Evolutionary conservation across 2,113 vertebrate species (phyloP), one percentile per base, ranked within the genome.

Genomic region (Regulus satrapa): DNA sequence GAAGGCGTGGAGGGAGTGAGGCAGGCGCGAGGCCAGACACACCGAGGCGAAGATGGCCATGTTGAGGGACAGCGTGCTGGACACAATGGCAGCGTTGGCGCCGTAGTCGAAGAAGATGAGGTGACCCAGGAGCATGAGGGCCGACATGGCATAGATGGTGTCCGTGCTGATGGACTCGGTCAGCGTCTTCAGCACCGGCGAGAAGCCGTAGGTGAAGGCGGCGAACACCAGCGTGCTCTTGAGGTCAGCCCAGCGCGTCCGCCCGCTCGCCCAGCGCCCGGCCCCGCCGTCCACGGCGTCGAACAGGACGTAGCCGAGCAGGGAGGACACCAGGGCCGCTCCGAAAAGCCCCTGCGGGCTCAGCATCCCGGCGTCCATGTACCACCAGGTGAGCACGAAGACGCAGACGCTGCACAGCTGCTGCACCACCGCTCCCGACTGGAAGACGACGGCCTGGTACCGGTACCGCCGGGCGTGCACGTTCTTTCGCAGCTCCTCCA

Each of bases 141-240:
- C 98, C 0, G 99, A 98, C 99, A 99, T 99, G 96, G 99, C 99
- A 0, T 99, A 99, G 93, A 99, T 99, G 1, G 99, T 99, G 97
- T 99, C 99, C 0, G 99, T 99, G 93, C 99, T 99, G 94, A 99
- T 98, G 1, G 99, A 99, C 93, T 99, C 99, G 0, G 99, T 99
- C 66, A 99, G 96, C 2, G 99, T 99, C 97, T 99, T 99, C 40
- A 99, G 97, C 64, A 99, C 98, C 0, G 99, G 99, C 0, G 99
- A 99, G 92, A 99, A 99, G 17, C 99, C 99, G 1, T 99, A 99
- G 1, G 99, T 99, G 95, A 99, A 99, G 14, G 99, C 98, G 8
- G 98, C 64, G 61, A 99, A 99, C 84, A 99, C 98, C 18, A 98
- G 69, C 1, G 98, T 98, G 46, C 99, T 99, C 98, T 99, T 99